Conservation (phyloP, 2,888 invertebrate species). For the Polietes domitor region DNA sequence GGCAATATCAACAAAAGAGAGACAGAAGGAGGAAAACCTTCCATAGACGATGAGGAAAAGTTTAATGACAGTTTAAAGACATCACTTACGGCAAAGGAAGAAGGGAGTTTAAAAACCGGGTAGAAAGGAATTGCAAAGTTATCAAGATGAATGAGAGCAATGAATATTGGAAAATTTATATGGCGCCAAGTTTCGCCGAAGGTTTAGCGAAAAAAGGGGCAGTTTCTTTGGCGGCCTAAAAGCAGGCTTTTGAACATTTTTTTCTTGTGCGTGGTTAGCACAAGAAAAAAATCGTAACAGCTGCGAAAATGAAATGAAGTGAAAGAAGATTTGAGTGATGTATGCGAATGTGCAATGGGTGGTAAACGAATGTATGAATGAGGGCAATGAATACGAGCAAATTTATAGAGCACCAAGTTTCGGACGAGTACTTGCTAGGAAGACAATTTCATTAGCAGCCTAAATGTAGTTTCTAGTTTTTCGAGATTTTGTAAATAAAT, state of each 20-base stretch:
- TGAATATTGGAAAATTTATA: constrained; percentile 16
- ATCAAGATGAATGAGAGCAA: constrained; percentile 11
- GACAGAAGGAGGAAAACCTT: neutral
- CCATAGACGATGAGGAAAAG: constrained; percentile 69
- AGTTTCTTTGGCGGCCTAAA: constrained; percentile 10
- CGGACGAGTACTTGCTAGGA: too few species aligned
- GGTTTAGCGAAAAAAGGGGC: neutral
- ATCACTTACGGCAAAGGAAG: constrained; percentile 17
- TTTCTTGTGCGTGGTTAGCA: too few species aligned
- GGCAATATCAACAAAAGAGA: constrained; percentile 33
- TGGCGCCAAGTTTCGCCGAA: constrained; percentile 16
- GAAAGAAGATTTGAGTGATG: too few species aligned
- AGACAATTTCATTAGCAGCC: too few species aligned
- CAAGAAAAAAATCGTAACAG: too few species aligned
- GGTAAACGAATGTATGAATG: too few species aligned
- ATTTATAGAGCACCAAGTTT: too few species aligned
- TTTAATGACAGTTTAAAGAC: constrained; percentile 78
- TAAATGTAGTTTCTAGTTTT: too few species aligned
- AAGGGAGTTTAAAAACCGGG: neutral
- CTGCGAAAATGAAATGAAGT: neutral
- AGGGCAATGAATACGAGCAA: too few species aligned
- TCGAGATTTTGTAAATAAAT: too few species aligned
- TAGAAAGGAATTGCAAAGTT: neutral
- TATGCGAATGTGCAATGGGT: too few species aligned
- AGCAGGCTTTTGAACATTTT: too few species aligned